Conservation (phyloP, 2,888 invertebrate genomes). For the Crematogaster levior region DNA sequence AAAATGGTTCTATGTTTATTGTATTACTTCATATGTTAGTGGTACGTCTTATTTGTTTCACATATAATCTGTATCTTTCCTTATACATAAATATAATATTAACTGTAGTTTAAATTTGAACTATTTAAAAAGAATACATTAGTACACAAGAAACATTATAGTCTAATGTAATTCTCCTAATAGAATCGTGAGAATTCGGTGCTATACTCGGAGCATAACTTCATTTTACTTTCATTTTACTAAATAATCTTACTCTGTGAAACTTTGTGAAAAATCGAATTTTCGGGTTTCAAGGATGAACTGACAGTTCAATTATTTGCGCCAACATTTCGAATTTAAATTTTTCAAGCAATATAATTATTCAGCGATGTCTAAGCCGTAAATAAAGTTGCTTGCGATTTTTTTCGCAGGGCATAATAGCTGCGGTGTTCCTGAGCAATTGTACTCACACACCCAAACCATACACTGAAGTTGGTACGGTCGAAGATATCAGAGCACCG, state of each 20-base stretch:
- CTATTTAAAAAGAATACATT: neutral
- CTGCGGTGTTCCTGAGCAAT: slow-evolving; percentile 83
- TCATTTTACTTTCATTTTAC: neutral
- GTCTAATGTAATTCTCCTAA: neutral
- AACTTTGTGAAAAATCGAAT: neutral
- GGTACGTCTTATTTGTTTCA: slow-evolving; percentile 85
- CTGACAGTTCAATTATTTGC: neutral
- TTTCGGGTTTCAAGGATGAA: neutral
- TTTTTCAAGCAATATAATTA: neutral
- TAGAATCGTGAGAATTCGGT: neutral
- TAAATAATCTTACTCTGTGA: neutral
- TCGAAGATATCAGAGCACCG: slow-evolving; percentile 79
- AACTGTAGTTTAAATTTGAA: neutral
- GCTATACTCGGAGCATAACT: neutral
- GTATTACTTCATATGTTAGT: slow-evolving; percentile 89
- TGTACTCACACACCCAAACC: slow-evolving; percentile 81
- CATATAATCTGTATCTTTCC: neutral
- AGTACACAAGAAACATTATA: neutral
- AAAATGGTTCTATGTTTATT: slow-evolving; percentile 90
- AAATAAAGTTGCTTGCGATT: neutral
- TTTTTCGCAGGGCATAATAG: slow-evolving; percentile 82
- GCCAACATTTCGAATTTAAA: neutral
- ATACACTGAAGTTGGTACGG: slow-evolving; percentile 82
- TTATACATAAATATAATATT: neutral
- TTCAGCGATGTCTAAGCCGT: neutral